Conservation (phyloP, 2,113 vertebrate genomes). For the Heliornis fulica region DNA sequence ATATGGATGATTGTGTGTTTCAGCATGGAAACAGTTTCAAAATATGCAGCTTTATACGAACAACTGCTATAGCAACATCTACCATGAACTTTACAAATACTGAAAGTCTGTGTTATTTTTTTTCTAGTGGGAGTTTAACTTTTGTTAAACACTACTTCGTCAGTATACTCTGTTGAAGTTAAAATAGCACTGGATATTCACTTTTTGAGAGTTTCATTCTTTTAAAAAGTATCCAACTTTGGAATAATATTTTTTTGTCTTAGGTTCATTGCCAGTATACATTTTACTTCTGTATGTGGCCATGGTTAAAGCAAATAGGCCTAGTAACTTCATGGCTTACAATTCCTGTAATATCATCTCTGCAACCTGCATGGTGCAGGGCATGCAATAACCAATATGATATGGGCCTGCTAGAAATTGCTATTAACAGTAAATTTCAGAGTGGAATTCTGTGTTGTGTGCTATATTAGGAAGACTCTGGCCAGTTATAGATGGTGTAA, state of each 20-base stretch:
- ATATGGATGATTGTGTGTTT: fast-evolving
- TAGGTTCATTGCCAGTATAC: background rate
- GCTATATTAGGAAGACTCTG: background rate
- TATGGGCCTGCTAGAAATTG: background rate
- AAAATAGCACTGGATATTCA: background rate
- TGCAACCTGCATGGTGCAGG: background rate
- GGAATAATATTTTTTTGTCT: background rate
- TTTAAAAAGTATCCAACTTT: background rate
- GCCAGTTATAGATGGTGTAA: background rate
- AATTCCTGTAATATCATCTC: background rate
- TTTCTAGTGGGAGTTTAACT: background rate
- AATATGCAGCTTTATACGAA: background rate
- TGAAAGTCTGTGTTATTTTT: background rate
- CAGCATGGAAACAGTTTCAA: background rate
- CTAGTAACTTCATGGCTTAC: background rate
- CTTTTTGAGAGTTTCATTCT: background rate
- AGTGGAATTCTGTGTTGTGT: background rate
- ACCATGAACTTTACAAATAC: background rate
- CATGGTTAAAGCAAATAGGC: background rate
- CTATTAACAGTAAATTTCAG: background rate
- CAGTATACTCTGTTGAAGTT: background rate
- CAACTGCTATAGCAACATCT: background rate
- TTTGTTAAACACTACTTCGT: too few species aligned
- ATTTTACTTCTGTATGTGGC: background rate
- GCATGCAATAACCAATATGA: background rate